A percentile compares a stretch with the other conserved stretches of the same genome.
Conservation (phyloP, 2,888 invertebrate genomes). For the Neoaliturus tenellus region DNA sequence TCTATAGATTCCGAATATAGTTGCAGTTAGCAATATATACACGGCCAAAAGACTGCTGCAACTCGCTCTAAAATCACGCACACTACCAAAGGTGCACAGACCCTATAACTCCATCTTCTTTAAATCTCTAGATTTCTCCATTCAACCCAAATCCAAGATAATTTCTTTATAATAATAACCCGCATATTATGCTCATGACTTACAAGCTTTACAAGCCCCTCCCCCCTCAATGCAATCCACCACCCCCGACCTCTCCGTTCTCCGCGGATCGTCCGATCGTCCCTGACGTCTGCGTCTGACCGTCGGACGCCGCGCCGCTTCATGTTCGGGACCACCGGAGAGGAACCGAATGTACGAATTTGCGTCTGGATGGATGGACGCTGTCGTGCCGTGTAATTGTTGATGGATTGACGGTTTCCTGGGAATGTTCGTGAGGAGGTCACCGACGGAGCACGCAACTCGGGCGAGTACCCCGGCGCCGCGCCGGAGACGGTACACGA, state of each 20-base stretch:
- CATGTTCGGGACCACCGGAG: neutral
- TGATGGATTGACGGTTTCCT: slow-evolving; percentile 5
- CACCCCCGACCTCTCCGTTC: no score
- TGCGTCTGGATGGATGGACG: neutral
- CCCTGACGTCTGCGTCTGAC: neutral
- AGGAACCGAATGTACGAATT: slow-evolving; percentile 21
- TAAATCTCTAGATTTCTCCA: no score
- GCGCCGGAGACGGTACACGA: neutral
- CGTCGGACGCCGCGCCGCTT: neutral
- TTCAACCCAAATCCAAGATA: no score
- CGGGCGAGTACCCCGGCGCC: neutral
- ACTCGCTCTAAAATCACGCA: no score
- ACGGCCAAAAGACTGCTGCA: no score
- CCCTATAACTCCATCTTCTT: no score
- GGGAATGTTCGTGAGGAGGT: slow-evolving; percentile 13
- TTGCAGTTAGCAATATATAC: no score
- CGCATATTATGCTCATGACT: neutral
- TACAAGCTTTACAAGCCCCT: neutral
- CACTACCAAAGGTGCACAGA: no score
- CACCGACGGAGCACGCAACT: neutral
- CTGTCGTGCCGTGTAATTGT: slow-evolving; percentile 7
- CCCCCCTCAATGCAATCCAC: no score
- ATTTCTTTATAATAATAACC: no score
- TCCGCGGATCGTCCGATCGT: neutral
- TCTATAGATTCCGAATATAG: no score